Conservation (phyloP, 2,888 invertebrate species). For the Scaptomyza reducta region DNA sequence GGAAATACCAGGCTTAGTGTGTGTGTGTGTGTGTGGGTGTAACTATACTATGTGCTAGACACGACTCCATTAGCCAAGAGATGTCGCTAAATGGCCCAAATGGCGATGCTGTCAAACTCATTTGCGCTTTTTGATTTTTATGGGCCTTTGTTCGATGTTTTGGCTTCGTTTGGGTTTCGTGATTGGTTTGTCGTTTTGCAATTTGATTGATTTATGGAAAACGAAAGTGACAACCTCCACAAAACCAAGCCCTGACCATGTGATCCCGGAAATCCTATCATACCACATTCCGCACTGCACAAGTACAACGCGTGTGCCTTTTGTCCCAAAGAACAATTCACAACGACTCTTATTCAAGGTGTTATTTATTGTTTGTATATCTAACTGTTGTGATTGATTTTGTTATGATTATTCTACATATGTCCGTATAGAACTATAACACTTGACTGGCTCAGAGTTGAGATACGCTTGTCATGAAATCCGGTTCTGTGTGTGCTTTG, state of each 20-base stretch:
- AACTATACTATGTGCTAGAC: slow-evolving; percentile 31
- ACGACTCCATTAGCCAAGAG: slow-evolving; percentile 39
- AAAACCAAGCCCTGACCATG: slow-evolving; percentile 33
- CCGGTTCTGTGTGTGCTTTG: slow-evolving; percentile 59
- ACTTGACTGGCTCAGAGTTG: slow-evolving; percentile 25
- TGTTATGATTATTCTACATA: slow-evolving; percentile 21
- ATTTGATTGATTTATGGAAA: slow-evolving; percentile 66
- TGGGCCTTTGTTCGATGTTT: slow-evolving; percentile 38
- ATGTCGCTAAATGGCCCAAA: slow-evolving; percentile 54
- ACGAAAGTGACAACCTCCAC: slow-evolving; percentile 47
- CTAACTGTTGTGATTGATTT: slow-evolving; percentile 14
- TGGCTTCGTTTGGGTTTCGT: slow-evolving; percentile 20
- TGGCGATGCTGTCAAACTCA: slow-evolving; percentile 39
- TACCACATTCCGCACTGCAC: slow-evolving; percentile 3
- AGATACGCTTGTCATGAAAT: slow-evolving; percentile 48
- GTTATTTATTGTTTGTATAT: neutral
- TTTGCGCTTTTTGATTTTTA: slow-evolving; percentile 43
- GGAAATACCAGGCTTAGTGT: slow-evolving; percentile 51
- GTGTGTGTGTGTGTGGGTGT: slow-evolving; percentile 41
- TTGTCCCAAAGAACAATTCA: slow-evolving; percentile 31
- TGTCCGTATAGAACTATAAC: slow-evolving; percentile 31
- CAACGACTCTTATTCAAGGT: slow-evolving; percentile 25
- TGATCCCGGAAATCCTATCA: slow-evolving; percentile 72
- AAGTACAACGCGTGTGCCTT: slow-evolving; percentile 34
- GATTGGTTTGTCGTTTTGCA: neutral